These are phyloP conservation scores for Ramphastos sulfuratus DNA, from an alignment of 2,113 vertebrate genomes.

Conservation along the genomic window DNA sequence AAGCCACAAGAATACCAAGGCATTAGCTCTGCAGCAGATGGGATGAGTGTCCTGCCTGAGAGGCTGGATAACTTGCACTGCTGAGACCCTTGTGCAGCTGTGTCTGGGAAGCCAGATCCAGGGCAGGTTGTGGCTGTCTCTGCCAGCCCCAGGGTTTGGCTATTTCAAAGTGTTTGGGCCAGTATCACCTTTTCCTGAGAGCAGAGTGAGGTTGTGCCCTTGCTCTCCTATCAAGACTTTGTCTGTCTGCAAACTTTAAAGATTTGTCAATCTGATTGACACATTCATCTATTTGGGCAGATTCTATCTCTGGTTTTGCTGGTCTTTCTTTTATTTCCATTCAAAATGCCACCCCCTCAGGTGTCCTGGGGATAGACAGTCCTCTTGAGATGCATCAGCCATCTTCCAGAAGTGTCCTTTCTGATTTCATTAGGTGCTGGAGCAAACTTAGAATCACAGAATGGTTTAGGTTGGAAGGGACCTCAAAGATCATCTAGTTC, in stretches of 20 bases:
- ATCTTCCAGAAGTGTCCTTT: not conserved
- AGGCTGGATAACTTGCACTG: not conserved
- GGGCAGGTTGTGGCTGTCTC: not conserved
- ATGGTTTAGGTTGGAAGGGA: too few relatives aligned
- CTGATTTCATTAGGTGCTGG: not conserved
- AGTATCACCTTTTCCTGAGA: not conserved
- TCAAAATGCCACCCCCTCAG: not conserved
- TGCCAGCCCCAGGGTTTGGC: not conserved
- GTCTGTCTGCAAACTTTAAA: not conserved
- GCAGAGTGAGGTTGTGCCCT: not conserved
- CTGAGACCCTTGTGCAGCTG: rapidly evolving
- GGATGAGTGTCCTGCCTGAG: not conserved
- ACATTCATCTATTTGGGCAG: not conserved
- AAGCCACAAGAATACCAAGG: constrained; percentile 29
- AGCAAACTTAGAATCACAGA: not conserved
- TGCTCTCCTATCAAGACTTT: rapidly evolving
- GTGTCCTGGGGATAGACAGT: not conserved
- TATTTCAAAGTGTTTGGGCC: not conserved
- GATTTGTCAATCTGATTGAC: not conserved
- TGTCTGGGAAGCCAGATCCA: not conserved
- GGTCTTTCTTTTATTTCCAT: not conserved
- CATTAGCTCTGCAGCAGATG: not conserved
- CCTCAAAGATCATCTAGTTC: too few relatives aligned
- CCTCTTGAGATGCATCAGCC: not conserved
- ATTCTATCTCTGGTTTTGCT: not conserved